Evolutionary conservation across 2,888 invertebrate species (phyloP), one percentile per base, ranked within the genome.

Genomic region (Torymus auratus): DNA sequence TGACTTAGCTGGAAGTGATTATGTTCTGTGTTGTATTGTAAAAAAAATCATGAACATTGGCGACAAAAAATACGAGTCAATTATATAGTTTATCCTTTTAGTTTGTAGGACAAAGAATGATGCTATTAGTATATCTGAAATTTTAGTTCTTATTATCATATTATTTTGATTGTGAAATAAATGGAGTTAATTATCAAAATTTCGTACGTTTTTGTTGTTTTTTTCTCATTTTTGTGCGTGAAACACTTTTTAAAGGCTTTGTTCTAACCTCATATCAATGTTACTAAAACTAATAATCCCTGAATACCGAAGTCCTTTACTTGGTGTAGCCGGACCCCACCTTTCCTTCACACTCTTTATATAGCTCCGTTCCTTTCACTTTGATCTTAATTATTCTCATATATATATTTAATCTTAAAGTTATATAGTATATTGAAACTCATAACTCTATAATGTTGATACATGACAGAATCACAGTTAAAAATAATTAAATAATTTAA

Each of bases 311-410:
- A 81, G 78, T 86, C 87, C 88, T 86, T 85, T 85, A 86, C 86
- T 87, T 89, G 90, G 90, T 90, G 90, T 90, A 90, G 90, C 90
- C 87, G 89, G 89, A 89, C 89, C 89, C 88, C 89, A 88, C 89
- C 65, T 84, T 83, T 79, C 82, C 79, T 69, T 73, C 17, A 70
- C 78, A 69, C 70, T 78, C 72, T 82, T 71, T 75, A 62, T 75
- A 75, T 74, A 67, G 73, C 68, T 78, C 74, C 28, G 64, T 62
- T 81, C 81, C 81, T 78, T 81, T 81, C 81, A 81, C 78, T 78
- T 75, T 56, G 78, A 75, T 70, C 65, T 74, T 81, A 78, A 81
- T 81, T 74, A 81, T 74, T 70, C 64, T 78, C 56, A 41, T 69
- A 28, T 56, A 41, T 69, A 28, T 56, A 55, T 60, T 58, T 52